phyloP scores from a whole-genome alignment of 2,888 invertebrate genomes.

The Amphimallon solstitiale region DNA sequence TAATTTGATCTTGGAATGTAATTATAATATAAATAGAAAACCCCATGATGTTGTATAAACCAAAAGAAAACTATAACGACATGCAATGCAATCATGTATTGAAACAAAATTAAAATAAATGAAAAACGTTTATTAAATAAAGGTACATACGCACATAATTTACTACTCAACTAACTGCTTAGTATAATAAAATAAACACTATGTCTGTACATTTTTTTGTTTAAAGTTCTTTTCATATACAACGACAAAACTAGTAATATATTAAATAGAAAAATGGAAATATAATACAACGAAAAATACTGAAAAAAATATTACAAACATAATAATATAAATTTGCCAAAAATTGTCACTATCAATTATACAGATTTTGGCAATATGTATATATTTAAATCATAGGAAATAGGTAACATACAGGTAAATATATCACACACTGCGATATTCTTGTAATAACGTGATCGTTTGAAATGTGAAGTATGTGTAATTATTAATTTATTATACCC shows the following conservation, averaged over 20 bases:
- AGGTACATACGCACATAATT: slow-evolving; percentile 37
- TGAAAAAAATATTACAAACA: slow-evolving; percentile 2
- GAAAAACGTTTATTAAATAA: slow-evolving; percentile 41
- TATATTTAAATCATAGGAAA: not conserved
- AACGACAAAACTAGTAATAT: slow-evolving; percentile 1
- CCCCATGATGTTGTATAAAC: too few species aligned
- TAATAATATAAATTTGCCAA: not conserved
- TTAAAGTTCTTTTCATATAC: slow-evolving; percentile 33
- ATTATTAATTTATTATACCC: too few species aligned
- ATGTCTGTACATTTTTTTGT: slow-evolving; percentile 28
- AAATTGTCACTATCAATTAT: not conserved
- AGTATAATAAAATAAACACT: slow-evolving; percentile 29
- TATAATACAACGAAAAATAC: slow-evolving; percentile 29
- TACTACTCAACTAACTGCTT: slow-evolving; percentile 29
- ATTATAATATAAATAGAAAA: too few species aligned
- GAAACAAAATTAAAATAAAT: slow-evolving; percentile 41
- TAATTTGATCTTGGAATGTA: too few species aligned
- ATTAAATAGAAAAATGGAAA: slow-evolving; percentile 19
- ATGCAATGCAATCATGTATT: slow-evolving; percentile 22
- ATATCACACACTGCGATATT: too few species aligned
- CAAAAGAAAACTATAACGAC: too few species aligned
- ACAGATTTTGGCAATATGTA: not conserved
- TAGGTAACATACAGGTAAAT: slow-evolving; percentile 9
- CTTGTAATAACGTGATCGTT: too few species aligned
- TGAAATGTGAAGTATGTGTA: too few species aligned